These are phyloP conservation scores for Mixornis gularis DNA, from an alignment of 2,113 vertebrate genomes.

Conservation along the genomic window DNA sequence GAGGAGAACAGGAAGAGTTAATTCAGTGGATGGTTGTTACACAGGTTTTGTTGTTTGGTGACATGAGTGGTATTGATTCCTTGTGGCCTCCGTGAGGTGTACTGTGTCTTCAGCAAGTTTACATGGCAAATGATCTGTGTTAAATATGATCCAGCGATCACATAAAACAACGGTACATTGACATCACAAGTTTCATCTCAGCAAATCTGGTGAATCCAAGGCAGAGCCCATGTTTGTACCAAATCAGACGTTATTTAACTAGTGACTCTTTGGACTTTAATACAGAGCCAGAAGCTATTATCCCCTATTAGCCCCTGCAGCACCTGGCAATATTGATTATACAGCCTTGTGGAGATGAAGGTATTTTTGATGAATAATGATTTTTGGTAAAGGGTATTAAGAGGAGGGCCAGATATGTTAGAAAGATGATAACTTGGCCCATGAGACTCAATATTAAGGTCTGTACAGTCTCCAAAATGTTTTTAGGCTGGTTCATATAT, in stretches of 20 bases:
- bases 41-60: background rate
- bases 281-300: background rate
- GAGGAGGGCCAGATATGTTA: background rate
- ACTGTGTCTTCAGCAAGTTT: background rate
- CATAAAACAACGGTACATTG: rapidly evolving
- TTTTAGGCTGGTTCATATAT: background rate
- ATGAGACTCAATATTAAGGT: background rate
- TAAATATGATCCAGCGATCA: rapidly evolving
- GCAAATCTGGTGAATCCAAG: background rate
- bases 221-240: background rate
- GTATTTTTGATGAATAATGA: background rate
- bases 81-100: background rate
- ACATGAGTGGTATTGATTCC: background rate
- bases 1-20: background rate
- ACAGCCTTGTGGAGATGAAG: background rate
- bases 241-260: background rate
- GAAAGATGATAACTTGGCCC: background rate
- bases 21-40: background rate
- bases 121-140: background rate
- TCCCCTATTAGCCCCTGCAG: background rate
- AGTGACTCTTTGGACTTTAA: background rate
- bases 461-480: background rate
- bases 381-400: background rate
- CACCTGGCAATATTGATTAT: background rate
- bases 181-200: background rate